Base-by-base conservation (phyloP, 2,113 vertebrate species). In the Pomatorhinus ruficollis region DNA sequence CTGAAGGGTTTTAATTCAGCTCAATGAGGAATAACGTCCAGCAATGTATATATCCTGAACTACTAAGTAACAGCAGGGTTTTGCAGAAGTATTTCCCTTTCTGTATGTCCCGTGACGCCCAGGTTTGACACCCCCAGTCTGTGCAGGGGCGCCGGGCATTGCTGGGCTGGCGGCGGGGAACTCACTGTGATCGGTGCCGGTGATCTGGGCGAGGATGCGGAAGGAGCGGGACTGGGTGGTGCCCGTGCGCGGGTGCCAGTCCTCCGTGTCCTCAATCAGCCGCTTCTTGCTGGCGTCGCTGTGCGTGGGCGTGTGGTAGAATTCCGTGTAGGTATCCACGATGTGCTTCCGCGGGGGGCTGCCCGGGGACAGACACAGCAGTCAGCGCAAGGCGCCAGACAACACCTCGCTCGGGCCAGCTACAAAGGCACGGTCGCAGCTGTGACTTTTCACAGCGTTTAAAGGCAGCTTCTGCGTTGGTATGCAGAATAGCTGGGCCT, bases 161-260 rank as follows among this genome's bases (percentile, higher is more conserved):
- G 2, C 1, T 5, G 8, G 0, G 0, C 15, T 2, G 1, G 33
- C 22, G 6, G 2, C 4, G 5, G 31, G 25, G 27, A 6, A 98
- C 99, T 96, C 84, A 99, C 99, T 71, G 9, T 98, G 97, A 95
- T 99, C 99, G 0, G 99, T 99, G 91, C 99, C 99, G 0, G 99
- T 99, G 96, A 99, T 99, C 91, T 99, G 99, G 80, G 99, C 99
- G 52, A 99, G 99, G 96, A 99, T 99, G 45, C 98, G 98, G 97
- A 99, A 99, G 25, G 99, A 99, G 63, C 99, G 99, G 61, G 99
- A 99, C 97, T 99, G 99, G 63, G 99, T 99, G 11, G 99, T 99
- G 63, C 99, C 99, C 0, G 98, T 98, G 28, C 99, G 98, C 0
- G 99, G 99, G 17, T 98, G 99, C 99, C 99, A 99, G 93, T 99